A percentile compares a stretch with the other conserved stretches of the same genome.
phyloP scores from a whole-genome alignment of 2,797 vertebrate species.

The Scolopax bukidnonensis region DNA sequence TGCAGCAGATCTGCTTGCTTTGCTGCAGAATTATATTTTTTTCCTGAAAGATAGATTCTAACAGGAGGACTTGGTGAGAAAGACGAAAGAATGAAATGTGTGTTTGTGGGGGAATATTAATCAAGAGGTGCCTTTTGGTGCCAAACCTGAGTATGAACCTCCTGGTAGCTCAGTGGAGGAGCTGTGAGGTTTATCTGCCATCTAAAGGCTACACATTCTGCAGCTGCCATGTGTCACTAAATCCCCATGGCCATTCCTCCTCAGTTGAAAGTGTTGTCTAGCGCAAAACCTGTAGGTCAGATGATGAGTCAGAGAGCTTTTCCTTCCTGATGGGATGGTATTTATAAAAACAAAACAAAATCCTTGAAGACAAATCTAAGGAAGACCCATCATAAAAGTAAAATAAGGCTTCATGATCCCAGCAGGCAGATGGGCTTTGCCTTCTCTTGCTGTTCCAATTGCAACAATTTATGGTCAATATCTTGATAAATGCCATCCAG shows the following conservation, averaged over 20 bases:
- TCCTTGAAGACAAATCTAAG: background rate
- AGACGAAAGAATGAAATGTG: background rate
- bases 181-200: background rate
- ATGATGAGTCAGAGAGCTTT: background rate
- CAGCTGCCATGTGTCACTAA: background rate
- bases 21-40: background rate
- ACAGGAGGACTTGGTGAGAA: background rate
- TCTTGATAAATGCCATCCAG: background rate
- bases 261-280: background rate
- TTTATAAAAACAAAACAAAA: background rate
- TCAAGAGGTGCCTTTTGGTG: background rate
- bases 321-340: background rate
- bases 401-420: background rate
- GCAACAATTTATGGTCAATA: background rate
- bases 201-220: background rate
- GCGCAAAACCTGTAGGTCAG: background rate
- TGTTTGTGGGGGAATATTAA: background rate
- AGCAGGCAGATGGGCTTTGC: background rate
- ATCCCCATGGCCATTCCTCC: background rate
- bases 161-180: background rate
- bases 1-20: conserved; percentile 31
- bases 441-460: background rate
- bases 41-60: background rate
- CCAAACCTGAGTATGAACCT: background rate
- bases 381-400: background rate